These are phyloP conservation scores for Misgurnus mizolepis DNA, from an alignment of 2,113 vertebrate genomes.

Conservation along the genomic window DNA sequence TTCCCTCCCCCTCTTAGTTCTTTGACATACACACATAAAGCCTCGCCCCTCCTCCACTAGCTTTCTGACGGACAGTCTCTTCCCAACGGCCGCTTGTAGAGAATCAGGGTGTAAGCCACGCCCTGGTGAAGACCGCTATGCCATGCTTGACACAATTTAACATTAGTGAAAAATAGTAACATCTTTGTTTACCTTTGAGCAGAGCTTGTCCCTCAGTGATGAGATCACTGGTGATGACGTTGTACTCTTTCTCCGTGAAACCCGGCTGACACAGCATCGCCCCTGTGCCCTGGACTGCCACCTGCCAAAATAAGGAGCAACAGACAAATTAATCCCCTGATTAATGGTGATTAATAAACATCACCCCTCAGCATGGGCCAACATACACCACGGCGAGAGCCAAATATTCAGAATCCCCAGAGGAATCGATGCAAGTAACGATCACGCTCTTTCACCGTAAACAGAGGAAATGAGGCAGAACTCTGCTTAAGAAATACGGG, in stretches of 20 bases:
- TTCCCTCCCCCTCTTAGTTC: constrained; percentile 17
- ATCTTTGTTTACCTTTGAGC: constrained; percentile 78
- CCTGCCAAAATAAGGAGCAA: constrained; percentile 72
- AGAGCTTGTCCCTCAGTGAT: constrained; percentile 83
- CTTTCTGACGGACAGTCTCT: constrained; percentile 16
- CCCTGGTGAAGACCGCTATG: background rate
- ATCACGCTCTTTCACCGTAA: constrained; percentile 33
- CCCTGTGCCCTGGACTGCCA: constrained; percentile 77
- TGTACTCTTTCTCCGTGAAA: constrained; percentile 86
- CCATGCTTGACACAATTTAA: background rate
- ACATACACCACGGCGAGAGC: background rate
- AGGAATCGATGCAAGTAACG: constrained; percentile 35
- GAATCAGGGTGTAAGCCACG: constrained; percentile 13
- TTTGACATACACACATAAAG: constrained; percentile 42
- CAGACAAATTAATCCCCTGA: constrained; percentile 29
- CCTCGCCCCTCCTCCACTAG: constrained; percentile 15
- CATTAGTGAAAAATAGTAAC: background rate
- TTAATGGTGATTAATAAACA: constrained; percentile 42
- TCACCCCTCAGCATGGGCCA: constrained; percentile 17
- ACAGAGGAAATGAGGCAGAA: constrained; percentile 43
- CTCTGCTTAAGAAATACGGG: constrained; percentile 12
- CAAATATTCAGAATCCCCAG: constrained; percentile 32
- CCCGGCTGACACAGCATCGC: constrained; percentile 81
- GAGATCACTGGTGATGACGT: constrained; percentile 75
- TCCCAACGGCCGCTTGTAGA: constrained; percentile 16